phyloP scores from a whole-genome alignment of 1,140 invertebrate genomes.

The Cotesia glomerata region DNA sequence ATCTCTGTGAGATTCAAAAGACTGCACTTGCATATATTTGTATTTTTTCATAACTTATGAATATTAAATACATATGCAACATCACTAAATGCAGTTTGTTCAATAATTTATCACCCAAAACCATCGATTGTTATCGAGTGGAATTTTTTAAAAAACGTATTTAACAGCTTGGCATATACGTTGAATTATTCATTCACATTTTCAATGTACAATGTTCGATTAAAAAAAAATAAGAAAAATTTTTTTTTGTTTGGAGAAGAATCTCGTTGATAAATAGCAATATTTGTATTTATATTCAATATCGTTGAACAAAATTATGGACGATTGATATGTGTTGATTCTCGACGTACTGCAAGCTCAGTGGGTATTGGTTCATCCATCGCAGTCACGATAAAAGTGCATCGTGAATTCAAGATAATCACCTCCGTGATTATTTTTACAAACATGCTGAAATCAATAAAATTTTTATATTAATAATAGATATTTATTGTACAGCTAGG shows the following conservation, averaged over 20 bases:
- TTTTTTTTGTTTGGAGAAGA: no score
- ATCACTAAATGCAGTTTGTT: not conserved
- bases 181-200: no score
- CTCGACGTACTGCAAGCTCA: no score
- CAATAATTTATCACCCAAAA: not conserved
- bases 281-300: not conserved
- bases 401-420: slow-evolving; percentile 57
- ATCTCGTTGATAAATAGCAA: not conserved
- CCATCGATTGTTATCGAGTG: not conserved
- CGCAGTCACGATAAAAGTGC: slow-evolving; percentile 57
- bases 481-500: not conserved
- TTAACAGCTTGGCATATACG: no score
- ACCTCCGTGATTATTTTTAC: slow-evolving; percentile 52
- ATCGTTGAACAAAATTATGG: not conserved
- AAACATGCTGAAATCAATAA: slow-evolving; percentile 52
- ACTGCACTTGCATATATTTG: no score
- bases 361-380: slow-evolving; percentile 42
- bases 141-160: no score
- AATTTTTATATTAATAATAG: slow-evolving; percentile 14
- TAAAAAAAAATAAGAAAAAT: no score
- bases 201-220: no score
- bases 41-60: no score
- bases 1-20: no score
- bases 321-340: not conserved
- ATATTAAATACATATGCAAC: no score